phyloP scores from a whole-genome alignment of 1,140 invertebrate species.

The Archivesica marissinica region DNA sequence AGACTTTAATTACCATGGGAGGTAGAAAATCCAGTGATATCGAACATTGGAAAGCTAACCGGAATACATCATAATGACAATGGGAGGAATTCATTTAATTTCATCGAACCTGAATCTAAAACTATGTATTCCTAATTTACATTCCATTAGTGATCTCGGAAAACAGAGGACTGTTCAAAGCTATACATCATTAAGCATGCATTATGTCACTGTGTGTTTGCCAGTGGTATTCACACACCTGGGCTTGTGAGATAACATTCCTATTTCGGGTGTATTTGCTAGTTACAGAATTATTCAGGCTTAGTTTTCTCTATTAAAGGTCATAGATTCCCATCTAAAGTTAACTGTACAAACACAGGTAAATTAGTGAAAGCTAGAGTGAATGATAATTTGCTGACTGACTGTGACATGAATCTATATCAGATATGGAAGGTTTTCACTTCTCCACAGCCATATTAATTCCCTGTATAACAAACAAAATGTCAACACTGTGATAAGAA shows the following conservation, averaged over 20 bases:
- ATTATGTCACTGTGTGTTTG: constrained; percentile 51
- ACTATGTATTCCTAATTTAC: constrained; percentile 44
- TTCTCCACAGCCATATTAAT: constrained; percentile 33
- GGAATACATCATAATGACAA: constrained; percentile 7
- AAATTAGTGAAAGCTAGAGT: constrained; percentile 50
- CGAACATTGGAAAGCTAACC: neutral
- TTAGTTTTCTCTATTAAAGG: constrained; percentile 39
- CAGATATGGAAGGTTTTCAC: constrained; percentile 29
- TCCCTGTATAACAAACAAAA: constrained; percentile 28
- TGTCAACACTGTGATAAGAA: constrained; percentile 49
- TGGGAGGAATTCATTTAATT: constrained; percentile 17
- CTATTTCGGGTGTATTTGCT: constrained; percentile 2
- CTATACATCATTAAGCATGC: constrained; percentile 39
- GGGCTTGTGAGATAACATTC: constrained; percentile 51
- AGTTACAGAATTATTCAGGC: constrained; percentile 19
- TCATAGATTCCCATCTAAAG: constrained; percentile 29
- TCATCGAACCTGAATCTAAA: constrained; percentile 46
- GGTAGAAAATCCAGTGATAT: no score
- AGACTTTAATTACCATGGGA: no score
- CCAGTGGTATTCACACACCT: constrained; percentile 45
- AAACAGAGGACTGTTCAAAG: constrained; percentile 29
- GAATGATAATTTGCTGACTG: constrained; percentile 3
- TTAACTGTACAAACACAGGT: constrained; percentile 41
- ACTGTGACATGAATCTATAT: constrained; percentile 31
- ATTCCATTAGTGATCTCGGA: constrained; percentile 31